Conservation (phyloP, 2,888 invertebrate genomes). For the Tetrapedia diversipes region DNA sequence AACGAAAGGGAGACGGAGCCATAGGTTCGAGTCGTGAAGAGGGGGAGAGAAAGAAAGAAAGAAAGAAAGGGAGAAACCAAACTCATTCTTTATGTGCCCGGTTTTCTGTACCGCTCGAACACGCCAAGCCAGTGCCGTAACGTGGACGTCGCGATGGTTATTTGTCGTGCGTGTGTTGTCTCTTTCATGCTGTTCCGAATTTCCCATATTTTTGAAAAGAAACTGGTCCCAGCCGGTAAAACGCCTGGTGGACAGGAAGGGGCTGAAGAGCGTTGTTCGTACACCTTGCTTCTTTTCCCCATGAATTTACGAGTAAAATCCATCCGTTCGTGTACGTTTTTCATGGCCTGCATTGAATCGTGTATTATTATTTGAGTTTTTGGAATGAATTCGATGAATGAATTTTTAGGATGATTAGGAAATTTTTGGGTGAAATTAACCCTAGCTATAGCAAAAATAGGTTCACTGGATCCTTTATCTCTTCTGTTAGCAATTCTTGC, state of each 20-base stretch:
- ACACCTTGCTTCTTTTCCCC: constrained; percentile 64
- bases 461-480: too few relatives aligned
- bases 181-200: constrained; percentile 36
- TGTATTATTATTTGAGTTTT: too few relatives aligned
- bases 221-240: constrained; percentile 69
- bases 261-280: constrained; percentile 56
- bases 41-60: constrained; percentile 28
- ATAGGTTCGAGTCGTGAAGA: background rate
- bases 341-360: background rate
- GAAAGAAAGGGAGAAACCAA: constrained; percentile 31
- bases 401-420: too few relatives aligned
- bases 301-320: background rate
- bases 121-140: constrained; percentile 14
- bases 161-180: constrained; percentile 15
- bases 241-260: constrained; percentile 41
- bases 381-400: too few relatives aligned
- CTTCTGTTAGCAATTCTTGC: too few relatives aligned
- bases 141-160: background rate
- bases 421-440: too few relatives aligned
- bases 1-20: constrained; percentile 5
- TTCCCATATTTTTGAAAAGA: constrained; percentile 77
- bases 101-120: constrained; percentile 15
- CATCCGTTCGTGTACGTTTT: background rate
- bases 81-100: constrained; percentile 64
- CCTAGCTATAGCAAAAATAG: too few relatives aligned